phyloP scores from a whole-genome alignment of 2,113 vertebrate genomes.

The Mesoclemmys tuberculata region DNA sequence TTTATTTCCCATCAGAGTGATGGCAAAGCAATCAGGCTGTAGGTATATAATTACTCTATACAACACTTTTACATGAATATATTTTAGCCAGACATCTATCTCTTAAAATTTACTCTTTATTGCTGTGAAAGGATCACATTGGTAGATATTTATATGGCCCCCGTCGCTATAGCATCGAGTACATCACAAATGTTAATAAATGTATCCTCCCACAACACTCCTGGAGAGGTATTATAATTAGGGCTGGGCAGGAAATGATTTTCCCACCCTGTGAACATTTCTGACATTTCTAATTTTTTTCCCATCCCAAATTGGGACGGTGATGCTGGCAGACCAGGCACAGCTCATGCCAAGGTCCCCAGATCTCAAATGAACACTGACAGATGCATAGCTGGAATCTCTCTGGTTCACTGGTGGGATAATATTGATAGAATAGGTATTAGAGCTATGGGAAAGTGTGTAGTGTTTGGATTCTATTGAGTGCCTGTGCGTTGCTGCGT shows the following conservation, averaged over 20 bases:
- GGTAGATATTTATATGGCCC: rapidly evolving
- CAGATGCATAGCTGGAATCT: not conserved
- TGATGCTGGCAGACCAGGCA: not conserved
- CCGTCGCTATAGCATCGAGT: rapidly evolving
- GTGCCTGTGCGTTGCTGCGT: not conserved
- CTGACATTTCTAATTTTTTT: not conserved
- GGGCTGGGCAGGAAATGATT: not conserved
- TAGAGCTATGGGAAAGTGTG: not conserved
- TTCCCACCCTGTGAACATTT: not conserved
- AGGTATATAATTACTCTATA: not conserved
- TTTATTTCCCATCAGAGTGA: not conserved
- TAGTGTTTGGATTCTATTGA: not conserved
- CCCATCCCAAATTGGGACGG: not conserved
- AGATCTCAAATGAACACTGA: not conserved
- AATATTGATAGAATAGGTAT: not conserved
- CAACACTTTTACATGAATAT: not conserved
- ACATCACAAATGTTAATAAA: not conserved
- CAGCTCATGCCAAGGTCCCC: not conserved
- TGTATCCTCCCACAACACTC: not conserved
- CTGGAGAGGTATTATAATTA: not conserved
- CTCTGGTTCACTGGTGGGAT: not conserved
- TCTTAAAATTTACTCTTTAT: not conserved
- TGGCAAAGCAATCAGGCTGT: not conserved
- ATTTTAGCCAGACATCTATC: not conserved
- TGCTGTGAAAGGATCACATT: not conserved